Evolutionary conservation across 2,888 invertebrate species (phyloP), one percentile per base, ranked within the genome.

Genomic region (Dexiosoma caninum): DNA sequence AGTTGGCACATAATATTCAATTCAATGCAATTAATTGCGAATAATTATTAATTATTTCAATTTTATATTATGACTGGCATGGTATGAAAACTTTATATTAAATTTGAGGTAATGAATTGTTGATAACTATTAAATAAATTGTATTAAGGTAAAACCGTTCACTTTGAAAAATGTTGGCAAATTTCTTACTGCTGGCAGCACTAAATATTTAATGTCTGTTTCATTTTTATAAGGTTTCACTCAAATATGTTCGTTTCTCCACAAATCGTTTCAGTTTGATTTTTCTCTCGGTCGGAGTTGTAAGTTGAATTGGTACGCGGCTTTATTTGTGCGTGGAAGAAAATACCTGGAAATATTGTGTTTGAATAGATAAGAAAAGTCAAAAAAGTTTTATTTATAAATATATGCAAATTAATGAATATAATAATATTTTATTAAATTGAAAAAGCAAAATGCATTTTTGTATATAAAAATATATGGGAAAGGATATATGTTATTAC

Each of bases 221-320:
- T 30, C 40, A 19, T 5, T 4, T 21, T 21, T 53, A 53, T n/a
- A 19, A 16, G 3, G 2, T 3, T 40, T 12, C 27, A 2, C n/a
- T n/a, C n/a, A n/a, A n/a, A 2, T n/a, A 42, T 8, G 4, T 7
- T 5, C 37, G 46, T 64, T 67, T 27, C 42, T 4, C n/a, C 3
- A 19, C 40, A 49, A 23, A 37, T 35, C 19, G 35, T 60, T 59
- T 71, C 59, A 78, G 78, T 78, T 71, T 60, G n/a, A 51, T 57
- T 66, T 60, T 60, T 59, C 49, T 51, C 27, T 66, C n/a, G 46
- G 37, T 30, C 16, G 55, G n/a, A 30, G 30, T 30, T 32, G 44
- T 2, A 30, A 1, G 40, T 19, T 1, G 1, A 3, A 21, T 0
- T 5, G 12, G n/a, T 1, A 0, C 9, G 0, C 35, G 53, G 32